phyloP scores from a whole-genome alignment of 1,140 invertebrate species.

The Mizuhopecten yessoensis region DNA sequence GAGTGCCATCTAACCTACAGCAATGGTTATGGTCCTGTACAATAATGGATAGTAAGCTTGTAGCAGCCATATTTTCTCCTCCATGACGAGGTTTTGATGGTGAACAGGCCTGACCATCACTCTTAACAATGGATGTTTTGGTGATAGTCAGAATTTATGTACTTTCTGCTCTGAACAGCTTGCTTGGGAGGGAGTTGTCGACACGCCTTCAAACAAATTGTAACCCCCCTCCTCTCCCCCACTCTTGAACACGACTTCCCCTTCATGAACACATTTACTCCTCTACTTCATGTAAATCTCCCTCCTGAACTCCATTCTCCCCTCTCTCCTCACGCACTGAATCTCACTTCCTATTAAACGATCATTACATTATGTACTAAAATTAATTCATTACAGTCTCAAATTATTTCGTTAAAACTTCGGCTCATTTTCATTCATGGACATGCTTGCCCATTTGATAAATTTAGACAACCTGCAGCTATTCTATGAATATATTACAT shows the following conservation, averaged over 20 bases:
- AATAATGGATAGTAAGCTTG: not conserved
- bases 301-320: not conserved
- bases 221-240: not conserved
- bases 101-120: not conserved
- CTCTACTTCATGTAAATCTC: not conserved
- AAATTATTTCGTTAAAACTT: no score
- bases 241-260: not conserved
- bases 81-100: not conserved
- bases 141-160: not conserved
- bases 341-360: not conserved
- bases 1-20: not conserved
- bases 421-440: not conserved
- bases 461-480: not conserved
- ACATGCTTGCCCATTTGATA: not conserved
- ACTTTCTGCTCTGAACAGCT: no score
- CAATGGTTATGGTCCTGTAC: not conserved
- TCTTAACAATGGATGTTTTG: not conserved
- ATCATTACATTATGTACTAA: not conserved
- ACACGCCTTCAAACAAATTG: not conserved
- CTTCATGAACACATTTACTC: not conserved
- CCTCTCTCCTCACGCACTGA: not conserved
- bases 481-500: slow-evolving; percentile 9
- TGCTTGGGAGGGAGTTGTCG: not conserved
- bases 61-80: not conserved
- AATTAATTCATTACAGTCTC: not conserved